phyloP scores from a whole-genome alignment of 2,888 invertebrate species.

The Heliconius aoede region DNA sequence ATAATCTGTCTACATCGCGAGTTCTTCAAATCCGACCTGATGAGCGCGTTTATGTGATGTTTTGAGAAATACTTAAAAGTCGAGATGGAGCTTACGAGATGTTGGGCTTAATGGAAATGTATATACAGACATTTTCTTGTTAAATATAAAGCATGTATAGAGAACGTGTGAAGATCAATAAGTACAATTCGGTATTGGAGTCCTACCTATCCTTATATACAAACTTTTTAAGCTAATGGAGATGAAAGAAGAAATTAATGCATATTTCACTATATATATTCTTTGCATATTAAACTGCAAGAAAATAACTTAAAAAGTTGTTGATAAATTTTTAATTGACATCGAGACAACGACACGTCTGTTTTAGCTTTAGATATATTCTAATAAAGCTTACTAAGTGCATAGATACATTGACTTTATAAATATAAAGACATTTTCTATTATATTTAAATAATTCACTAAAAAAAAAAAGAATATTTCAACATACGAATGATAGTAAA shows the following conservation, averaged over 20 bases:
- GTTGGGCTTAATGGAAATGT: conserved; percentile 38
- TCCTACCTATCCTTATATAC: neutral
- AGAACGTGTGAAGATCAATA: neutral
- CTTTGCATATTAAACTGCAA: no score
- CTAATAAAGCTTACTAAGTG: no score
- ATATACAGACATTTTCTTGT: neutral
- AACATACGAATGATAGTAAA: neutral
- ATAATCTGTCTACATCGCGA: conserved; percentile 72
- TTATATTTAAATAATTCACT: no score
- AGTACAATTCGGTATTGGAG: neutral
- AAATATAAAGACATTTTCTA: no score
- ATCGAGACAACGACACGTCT: no score
- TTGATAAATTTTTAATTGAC: no score
- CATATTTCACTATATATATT: no score
- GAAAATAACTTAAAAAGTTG: no score
- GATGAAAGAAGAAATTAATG: no score
- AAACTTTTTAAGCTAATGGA: neutral
- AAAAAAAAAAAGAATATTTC: neutral
- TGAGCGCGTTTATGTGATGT: conserved; percentile 49
- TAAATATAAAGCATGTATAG: conserved; percentile 24
- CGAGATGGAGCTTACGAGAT: conserved; percentile 43
- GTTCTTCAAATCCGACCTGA: conserved; percentile 56
- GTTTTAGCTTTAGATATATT: no score
- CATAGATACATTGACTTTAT: no score
- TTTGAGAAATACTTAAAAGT: conserved; percentile 47